These are phyloP conservation scores for Ornithoptera priamus DNA, from an alignment of 2,888 invertebrate species.

Conservation along the genomic window DNA sequence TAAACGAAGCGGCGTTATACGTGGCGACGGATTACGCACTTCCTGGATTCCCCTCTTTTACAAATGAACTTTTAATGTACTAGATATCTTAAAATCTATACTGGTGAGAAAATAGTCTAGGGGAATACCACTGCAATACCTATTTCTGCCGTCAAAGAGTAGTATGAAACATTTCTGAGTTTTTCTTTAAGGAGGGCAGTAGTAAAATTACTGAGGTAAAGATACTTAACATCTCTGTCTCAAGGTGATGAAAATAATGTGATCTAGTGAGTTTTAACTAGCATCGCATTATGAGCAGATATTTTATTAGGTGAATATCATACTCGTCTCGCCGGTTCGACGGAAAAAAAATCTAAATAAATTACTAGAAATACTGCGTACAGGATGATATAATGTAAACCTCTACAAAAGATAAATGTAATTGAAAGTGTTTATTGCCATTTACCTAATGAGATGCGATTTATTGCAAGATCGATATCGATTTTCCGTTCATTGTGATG, in stretches of 20 bases:
- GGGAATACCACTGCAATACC: constrained; percentile 25
- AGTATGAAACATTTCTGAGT: too few species aligned
- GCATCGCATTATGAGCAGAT: too few species aligned
- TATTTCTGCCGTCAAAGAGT: constrained; percentile 35
- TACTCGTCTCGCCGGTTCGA: background rate
- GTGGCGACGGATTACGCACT: constrained; percentile 49
- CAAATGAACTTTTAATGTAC: constrained; percentile 45
- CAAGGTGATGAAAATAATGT: too few species aligned
- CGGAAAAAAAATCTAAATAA: constrained; percentile 47
- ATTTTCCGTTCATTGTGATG: constrained; percentile 36
- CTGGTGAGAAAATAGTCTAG: too few species aligned
- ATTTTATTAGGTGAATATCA: constrained; percentile 23
- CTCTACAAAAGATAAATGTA: constrained; percentile 50
- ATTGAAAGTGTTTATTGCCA: constrained; percentile 37
- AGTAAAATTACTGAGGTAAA: too few species aligned
- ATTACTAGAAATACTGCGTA: constrained; percentile 48
- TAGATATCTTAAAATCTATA: too few species aligned
- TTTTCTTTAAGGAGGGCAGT: too few species aligned
- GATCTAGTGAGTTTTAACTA: too few species aligned
- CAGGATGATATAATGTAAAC: constrained; percentile 42
- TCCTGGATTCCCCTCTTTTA: constrained; percentile 34
- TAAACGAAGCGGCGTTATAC: constrained; percentile 54
- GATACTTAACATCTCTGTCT: constrained; percentile 48
- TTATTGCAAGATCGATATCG: constrained; percentile 31
- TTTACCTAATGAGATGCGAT: constrained; percentile 33